A percentile compares a stretch with the other conserved stretches of the same genome.
phyloP scores from a whole-genome alignment of 2,888 invertebrate genomes.

The Sthenelais limicola region DNA sequence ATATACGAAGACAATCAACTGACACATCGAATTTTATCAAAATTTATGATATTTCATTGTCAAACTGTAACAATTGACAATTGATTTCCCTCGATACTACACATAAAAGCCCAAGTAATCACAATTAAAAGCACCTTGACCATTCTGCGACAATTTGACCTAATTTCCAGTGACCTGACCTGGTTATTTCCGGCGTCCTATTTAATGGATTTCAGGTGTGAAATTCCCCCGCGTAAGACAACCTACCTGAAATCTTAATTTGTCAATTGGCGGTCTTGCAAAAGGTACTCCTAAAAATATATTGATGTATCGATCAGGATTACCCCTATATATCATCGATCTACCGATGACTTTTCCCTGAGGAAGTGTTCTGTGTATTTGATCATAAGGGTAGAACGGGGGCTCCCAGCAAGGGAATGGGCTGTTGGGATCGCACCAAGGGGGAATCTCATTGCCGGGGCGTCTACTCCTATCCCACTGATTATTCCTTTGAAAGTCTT shows the following conservation, averaged over 20 bases:
- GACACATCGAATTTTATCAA: no score
- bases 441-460: conserved; percentile 35
- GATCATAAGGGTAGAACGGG: conserved; percentile 53
- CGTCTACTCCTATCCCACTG: conserved; percentile 17
- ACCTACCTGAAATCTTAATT: conserved; percentile 71
- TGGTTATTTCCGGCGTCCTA: no score
- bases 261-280: conserved; percentile 69
- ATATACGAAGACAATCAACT: no score
- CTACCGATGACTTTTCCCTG: conserved; percentile 51
- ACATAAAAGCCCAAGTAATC: no score
- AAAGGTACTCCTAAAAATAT: conserved; percentile 73
- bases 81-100: no score
- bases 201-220: no score
- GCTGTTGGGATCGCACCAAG: conserved; percentile 46
- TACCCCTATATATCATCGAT: conserved; percentile 47
- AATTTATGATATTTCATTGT: no score
- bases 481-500: neutral
- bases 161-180: no score
- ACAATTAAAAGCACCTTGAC: no score
- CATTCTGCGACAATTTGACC: no score
- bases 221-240: no score
- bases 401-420: conserved; percentile 49
- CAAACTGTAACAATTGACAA: no score
- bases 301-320: conserved; percentile 58
- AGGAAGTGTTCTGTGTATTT: conserved; percentile 43